phyloP scores from a whole-genome alignment of 2,797 vertebrate species.

The Benthosema pterotum region DNA sequence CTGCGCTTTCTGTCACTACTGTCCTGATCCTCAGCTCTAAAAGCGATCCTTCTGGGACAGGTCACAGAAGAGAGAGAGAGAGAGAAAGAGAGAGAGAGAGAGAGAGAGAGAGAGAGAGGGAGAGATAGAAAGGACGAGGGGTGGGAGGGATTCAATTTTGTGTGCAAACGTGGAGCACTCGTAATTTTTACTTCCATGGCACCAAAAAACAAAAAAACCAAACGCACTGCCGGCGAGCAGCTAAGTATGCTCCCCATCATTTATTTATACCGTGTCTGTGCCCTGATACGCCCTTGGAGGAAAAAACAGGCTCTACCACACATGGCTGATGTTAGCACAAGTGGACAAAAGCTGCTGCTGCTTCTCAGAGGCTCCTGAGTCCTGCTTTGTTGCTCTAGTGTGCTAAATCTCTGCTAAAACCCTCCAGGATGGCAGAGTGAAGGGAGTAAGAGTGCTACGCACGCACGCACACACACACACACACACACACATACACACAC shows the following conservation, averaged over 20 bases:
- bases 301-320: conserved; percentile 12
- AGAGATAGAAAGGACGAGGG: no score
- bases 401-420: conserved; percentile 60
- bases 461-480: no score
- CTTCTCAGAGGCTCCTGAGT: conserved; percentile 24
- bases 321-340: conserved; percentile 33
- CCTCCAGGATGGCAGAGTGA: conserved; percentile 26
- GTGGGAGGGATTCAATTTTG: conserved; percentile 44
- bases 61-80: conserved; percentile 38
- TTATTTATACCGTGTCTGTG: conserved; percentile 68
- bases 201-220: no score
- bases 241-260: conserved; percentile 67
- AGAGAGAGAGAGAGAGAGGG: no score
- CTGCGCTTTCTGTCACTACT: conserved; percentile 24
- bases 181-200: conserved; percentile 38
- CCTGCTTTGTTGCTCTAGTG: conserved; percentile 47
- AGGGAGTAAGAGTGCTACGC: conserved; percentile 7
- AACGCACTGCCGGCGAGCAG: conserved; percentile 53
- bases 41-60: conserved; percentile 45
- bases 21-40: conserved; percentile 33
- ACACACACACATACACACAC: no score
- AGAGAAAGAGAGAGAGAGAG: no score
- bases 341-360: conserved; percentile 52
- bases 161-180: conserved; percentile 54
- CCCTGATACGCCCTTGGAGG: conserved; percentile 56